Evolutionary conservation across 2,888 invertebrate genomes (phyloP), one percentile per base, ranked within the genome.

Genomic region (Scaptomyza flava): DNA sequence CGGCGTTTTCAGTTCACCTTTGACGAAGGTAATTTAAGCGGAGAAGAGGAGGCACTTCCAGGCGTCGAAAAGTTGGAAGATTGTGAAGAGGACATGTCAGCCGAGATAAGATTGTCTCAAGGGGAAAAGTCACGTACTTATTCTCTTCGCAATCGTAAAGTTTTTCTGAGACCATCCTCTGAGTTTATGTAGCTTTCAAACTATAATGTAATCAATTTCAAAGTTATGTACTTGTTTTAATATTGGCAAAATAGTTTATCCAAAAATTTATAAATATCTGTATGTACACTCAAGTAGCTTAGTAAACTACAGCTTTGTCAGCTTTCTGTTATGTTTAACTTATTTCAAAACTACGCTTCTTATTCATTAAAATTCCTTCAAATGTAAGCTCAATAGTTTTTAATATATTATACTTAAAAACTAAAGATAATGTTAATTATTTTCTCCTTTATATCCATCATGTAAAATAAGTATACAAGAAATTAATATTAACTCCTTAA

Each of bases 1-100:
- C 89, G 90, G 11, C 85, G 81, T 1, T 86, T 89, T 33, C 73
- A 89, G 46, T 91, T 91, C 53, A 80, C 87, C 0, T 52, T 81
- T 7, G 89, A 87, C 5, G 89, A 89, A 30, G 85, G 69, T 12
- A 68, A 69, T 46, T 43, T 77, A 6, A 68, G 67, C 12, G 67
- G 68, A 30, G 73, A 64, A 9, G 77, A 81, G 4, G 68, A 54
- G 5, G 12, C 9, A 1, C 12, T 42, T 7, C 34, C 52, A 0
- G 62, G 53, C 1, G 20, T 20, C 1, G 76, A 72, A n/a, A 72
- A 72, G 33, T 17, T 82, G 27, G 73, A 71, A 27, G 82, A 85
- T 17, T 78, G 71, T 14, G 82, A 76, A 11, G 85, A 82, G 38
- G 68, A 82, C n/a, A 68, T 80, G 76, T 71, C 76, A 0, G 2